Base-by-base conservation (phyloP, 2,888 invertebrate genomes). In the Xanthia togata region DNA sequence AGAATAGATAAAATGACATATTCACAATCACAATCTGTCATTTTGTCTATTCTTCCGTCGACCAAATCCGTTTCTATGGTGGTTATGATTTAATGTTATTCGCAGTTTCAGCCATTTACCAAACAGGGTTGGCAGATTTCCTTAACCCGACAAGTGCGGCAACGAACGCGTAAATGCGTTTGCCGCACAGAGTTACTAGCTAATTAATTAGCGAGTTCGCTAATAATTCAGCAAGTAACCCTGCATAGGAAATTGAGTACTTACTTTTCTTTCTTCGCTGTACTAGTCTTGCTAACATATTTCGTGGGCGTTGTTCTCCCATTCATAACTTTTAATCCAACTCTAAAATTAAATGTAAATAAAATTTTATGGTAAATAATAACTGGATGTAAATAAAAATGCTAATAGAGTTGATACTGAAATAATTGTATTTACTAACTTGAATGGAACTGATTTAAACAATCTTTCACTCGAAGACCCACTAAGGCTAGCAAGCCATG, bases 251-350 rank as follows among this genome's bases (percentile, higher is more conserved):
- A 26, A 55, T 31, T 55, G 12, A 17, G 12, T 55, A 89, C 93
- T 90, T 87, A 96, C 96, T 94, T 95, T 73, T 96, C 96, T 88
- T 95, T 96, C 87, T 96, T 96, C 20, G 89, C 87, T 35, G 87
- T 86, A 77, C 79, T 92, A 4, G 89, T 68, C 78, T 94, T 95
- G 81, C 82, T 92, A 11, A 81, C 87, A 82, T 93, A 94, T 86
- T 95, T 95, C 71, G 88, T 90, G 17, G 92, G 86, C 41, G 86
- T 85, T 78, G 83, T 92, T 83, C 92, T 93, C 35, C 91, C 87
- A 79, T 91, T 93, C 1, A 94, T 91, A 31, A 90, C 81, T 86
- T 93, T 95, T 69, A 87, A 86, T 57, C 92, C 94, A 85, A 93
- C 94, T 84, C 95, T 96, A 86, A 59, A 85, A 86, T 17, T 26